A percentile compares a stretch with the other conserved stretches of the same genome.
Evolutionary conservation across 2,797 vertebrate species (phyloP).

Genomic region (Acanthopagrus latus): DNA sequence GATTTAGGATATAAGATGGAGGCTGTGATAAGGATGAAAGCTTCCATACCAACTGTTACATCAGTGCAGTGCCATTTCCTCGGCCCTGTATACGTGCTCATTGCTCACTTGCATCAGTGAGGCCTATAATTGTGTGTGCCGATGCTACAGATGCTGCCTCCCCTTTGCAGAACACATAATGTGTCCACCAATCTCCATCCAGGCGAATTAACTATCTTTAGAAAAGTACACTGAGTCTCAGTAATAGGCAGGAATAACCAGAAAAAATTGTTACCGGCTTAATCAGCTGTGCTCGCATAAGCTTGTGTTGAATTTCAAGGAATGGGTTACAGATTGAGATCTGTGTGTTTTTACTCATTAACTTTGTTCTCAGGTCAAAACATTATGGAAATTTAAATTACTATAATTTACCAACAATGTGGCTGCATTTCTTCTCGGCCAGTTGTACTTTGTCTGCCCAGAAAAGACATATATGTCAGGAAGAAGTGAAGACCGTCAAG

Average conservation of each 20-base stretch:
- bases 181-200: conserved; percentile 1
- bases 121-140: conserved; percentile 38
- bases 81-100: conserved; percentile 9
- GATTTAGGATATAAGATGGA: not conserved
- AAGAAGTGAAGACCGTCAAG: not conserved
- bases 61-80: not conserved
- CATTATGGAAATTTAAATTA: not conserved
- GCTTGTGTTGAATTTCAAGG: not conserved
- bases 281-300: conserved; percentile 20
- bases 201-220: conserved; percentile 46
- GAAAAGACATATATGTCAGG: not conserved
- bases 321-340: conserved; percentile 13
- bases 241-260: conserved; percentile 7
- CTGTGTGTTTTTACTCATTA: not conserved
- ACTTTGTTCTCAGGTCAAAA: not conserved
- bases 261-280: not conserved
- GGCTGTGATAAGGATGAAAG: conserved; percentile 8
- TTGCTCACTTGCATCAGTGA: conserved; percentile 15
- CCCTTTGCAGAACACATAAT: conserved; percentile 25
- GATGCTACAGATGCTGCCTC: conserved; percentile 40
- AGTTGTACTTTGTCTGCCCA: not conserved
- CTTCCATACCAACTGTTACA: conserved; percentile 2
- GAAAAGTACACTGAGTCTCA: conserved; percentile 60
- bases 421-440: not conserved
- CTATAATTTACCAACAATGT: not conserved